These are phyloP conservation scores for Aselliscus stoliczkanus DNA, from an alignment of 2,797 vertebrate species.

Conservation along the genomic window DNA sequence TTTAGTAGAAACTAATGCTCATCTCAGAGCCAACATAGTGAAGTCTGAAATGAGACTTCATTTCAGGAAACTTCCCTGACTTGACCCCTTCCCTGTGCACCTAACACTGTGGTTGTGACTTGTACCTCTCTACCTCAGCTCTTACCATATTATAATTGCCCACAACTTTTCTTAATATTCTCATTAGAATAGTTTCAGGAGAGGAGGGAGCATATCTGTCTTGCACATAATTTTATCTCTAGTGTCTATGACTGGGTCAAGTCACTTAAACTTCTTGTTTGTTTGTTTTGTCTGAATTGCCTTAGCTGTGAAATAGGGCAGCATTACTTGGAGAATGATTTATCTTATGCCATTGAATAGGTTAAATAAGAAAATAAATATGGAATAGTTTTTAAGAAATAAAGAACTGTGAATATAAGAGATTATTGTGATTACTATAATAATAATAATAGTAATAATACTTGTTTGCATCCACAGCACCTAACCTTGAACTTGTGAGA, in stretches of 20 bases:
- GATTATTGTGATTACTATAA: not conserved
- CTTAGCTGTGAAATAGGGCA: not conserved
- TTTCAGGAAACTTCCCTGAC: not conserved
- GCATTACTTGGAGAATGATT: not conserved
- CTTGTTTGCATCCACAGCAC: not conserved
- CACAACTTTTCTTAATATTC: not conserved
- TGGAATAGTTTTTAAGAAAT: not conserved
- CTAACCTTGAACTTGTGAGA: not conserved
- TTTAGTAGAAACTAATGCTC: not conserved
- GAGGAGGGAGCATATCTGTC: not conserved
- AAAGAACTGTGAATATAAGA: not conserved
- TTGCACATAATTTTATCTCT: not conserved
- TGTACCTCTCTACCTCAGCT: not conserved
- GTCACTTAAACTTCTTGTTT: not conserved
- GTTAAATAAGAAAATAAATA: slow-evolving; percentile 9
- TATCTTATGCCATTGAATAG: not conserved
- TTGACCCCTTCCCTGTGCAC: not conserved
- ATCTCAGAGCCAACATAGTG: not conserved
- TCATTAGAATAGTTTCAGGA: not conserved
- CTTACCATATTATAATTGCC: not conserved
- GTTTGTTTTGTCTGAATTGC: not conserved
- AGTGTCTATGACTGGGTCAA: not conserved
- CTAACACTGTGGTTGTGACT: not conserved
- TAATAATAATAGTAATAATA: not conserved
- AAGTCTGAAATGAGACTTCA: slow-evolving; percentile 17